Base-by-base conservation (phyloP, 2,113 vertebrate species). In the Bufo gargarizans region DNA sequence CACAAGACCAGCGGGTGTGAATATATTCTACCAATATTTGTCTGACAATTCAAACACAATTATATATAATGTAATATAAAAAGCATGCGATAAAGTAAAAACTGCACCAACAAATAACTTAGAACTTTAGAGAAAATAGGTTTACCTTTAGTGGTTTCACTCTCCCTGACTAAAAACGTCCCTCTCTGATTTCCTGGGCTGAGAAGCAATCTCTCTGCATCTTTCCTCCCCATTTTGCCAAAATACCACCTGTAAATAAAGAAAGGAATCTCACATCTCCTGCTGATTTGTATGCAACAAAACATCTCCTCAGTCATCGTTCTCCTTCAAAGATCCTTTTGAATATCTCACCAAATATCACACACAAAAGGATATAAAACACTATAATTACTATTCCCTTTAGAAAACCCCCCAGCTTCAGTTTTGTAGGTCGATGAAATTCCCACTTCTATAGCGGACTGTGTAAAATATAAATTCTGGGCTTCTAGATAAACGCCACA, bases 181-280 rank as follows among this genome's bases (percentile, higher is more conserved):
- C 98, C 98, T 90, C 96, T 95, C 77, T 97, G 95, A 92, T 99
- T 99, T 33, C 98, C 98, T 50, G 97, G 96, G 93, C 97, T 97
- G 91, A 99, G 91, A 90, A 99, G 96, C 88, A 99, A 93, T 90
- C 98, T 95, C 93, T 99, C 98, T 19, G 98, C 97, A 92, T 99
- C 98, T 93, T 99, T 99, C 69, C 98, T 97, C 47, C 98, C 98
- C 98, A 99, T 99, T 95, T 99, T 99, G 59, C 98, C 97, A 95
- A 99, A 99, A 95, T 99, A 99, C 98, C 98, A 99, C 92, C 98
- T 99, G 94, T 83, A 90, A 92, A 89, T 87, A 55, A 82, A 53
- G 17, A 61, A 59, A 33, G 6, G 67, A 69, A 86, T 17, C 4
- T 53, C 4, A 67, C 47, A 53, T 45, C 3, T 67, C 59, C 78